These are phyloP conservation scores for Sphenodon punctatus DNA, from an alignment of 2,797 vertebrate species.

Conservation along the genomic window DNA sequence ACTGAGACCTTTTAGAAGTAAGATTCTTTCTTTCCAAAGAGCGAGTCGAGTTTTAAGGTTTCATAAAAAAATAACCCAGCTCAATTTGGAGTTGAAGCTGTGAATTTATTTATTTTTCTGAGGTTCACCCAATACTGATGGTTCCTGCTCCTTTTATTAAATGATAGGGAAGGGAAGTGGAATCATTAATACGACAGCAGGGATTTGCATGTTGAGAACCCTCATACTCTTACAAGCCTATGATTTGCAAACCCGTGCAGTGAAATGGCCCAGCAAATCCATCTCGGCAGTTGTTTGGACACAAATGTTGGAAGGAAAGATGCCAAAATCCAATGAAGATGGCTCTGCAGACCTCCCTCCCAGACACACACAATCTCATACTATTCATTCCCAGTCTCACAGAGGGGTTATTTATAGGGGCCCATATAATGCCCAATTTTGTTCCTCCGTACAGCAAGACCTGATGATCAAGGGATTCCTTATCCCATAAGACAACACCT, in stretches of 20 bases:
- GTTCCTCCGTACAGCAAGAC: too few species aligned
- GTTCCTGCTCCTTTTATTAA: too few species aligned
- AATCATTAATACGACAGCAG: not conserved
- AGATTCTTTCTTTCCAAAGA: not conserved
- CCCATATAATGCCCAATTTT: not conserved
- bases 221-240: not conserved
- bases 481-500: too few species aligned
- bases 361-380: not conserved
- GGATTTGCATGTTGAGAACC: not conserved
- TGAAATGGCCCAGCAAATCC: not conserved
- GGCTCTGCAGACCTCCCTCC: not conserved
- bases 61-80: too few species aligned
- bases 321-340: not conserved
- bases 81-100: too few species aligned
- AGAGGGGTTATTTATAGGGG: not conserved
- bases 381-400: not conserved
- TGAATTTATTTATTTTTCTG: too few species aligned
- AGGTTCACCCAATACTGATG: too few species aligned
- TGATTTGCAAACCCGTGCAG: not conserved
- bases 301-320: not conserved
- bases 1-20: not conserved
- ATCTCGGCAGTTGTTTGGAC: constrained; percentile 25
- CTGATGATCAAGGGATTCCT: too few species aligned
- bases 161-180: too few species aligned
- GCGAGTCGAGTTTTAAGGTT: too few species aligned